Evolutionary conservation across 2,113 vertebrate genomes (phyloP).

Genomic region (Epinephelus cyanopodus): DNA sequence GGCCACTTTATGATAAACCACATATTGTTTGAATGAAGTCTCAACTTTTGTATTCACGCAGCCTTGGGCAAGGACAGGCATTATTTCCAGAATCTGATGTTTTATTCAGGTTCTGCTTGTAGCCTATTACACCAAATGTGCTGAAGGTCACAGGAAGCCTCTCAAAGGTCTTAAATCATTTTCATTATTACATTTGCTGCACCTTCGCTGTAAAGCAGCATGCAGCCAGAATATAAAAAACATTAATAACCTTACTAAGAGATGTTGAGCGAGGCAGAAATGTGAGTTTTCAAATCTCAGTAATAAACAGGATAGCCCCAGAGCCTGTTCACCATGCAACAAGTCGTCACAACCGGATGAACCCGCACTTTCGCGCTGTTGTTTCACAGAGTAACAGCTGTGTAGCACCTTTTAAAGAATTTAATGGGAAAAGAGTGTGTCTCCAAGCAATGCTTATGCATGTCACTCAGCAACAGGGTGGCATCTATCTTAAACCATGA

Average conservation of each 20-base stretch:
- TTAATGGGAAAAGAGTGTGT: neutral
- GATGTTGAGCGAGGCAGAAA: neutral
- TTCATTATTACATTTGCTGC: neutral
- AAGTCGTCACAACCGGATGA: neutral
- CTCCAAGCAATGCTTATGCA: neutral
- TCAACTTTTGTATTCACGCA: neutral
- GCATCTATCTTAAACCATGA: neutral
- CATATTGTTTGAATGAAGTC: neutral
- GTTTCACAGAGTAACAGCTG: neutral
- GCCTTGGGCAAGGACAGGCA: neutral
- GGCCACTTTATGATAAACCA: neutral
- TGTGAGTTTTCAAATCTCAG: neutral
- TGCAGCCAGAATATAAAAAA: neutral
- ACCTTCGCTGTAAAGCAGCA: neutral
- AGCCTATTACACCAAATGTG: neutral
- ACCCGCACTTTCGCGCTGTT: neutral
- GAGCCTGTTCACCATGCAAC: neutral
- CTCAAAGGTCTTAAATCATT: neutral
- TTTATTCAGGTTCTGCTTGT: neutral
- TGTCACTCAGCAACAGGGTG: constrained; percentile 3
- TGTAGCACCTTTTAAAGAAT: neutral
- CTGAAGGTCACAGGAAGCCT: neutral
- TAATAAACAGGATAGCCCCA: neutral
- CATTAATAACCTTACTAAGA: neutral
- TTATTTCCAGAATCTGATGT: neutral